Evolutionary conservation across 2,888 invertebrate species (phyloP).

Genomic region (Melanostoma mellinum): DNA sequence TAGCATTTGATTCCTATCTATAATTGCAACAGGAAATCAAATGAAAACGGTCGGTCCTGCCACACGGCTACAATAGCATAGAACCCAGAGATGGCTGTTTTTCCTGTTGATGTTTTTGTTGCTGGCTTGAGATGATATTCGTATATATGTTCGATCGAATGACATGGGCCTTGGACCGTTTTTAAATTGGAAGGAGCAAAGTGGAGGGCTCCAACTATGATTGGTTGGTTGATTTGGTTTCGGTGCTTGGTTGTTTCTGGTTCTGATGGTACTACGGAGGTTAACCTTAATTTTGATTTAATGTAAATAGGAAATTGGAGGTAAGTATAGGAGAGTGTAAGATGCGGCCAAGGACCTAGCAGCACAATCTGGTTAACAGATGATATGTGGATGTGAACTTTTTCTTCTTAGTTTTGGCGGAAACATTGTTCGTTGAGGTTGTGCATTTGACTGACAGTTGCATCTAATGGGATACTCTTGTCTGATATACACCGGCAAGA

Average conservation of each 20-base stretch:
- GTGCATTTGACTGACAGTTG: constrained; percentile 46
- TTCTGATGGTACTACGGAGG: constrained; percentile 56
- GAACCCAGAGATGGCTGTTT: neutral
- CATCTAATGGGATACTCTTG: constrained; percentile 36
- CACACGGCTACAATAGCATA: constrained; percentile 9
- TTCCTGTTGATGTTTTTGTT: constrained; percentile 13
- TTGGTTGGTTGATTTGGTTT: constrained; percentile 33
- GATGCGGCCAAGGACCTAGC: constrained; percentile 34
- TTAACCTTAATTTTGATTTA: constrained; percentile 70
- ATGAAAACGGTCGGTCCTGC: constrained; percentile 68
- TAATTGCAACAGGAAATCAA: constrained; percentile 73
- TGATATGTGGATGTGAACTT: too few relatives aligned
- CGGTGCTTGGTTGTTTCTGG: constrained; percentile 37
- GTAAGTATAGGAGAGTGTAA: neutral
- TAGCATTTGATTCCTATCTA: constrained; percentile 73
- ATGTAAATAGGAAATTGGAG: constrained; percentile 36
- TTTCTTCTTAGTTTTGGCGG: too few relatives aligned
- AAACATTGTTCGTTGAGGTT: too few relatives aligned
- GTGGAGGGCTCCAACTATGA: constrained; percentile 28
- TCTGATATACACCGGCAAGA: constrained; percentile 1
- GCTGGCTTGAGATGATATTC: neutral
- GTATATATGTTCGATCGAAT: constrained; percentile 8
- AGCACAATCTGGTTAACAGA: too few relatives aligned
- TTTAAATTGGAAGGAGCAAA: constrained; percentile 17
- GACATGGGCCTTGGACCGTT: constrained; percentile 40